These are phyloP conservation scores for Gobiocypris rarus DNA, from an alignment of 2,113 vertebrate species.

Conservation along the genomic window DNA sequence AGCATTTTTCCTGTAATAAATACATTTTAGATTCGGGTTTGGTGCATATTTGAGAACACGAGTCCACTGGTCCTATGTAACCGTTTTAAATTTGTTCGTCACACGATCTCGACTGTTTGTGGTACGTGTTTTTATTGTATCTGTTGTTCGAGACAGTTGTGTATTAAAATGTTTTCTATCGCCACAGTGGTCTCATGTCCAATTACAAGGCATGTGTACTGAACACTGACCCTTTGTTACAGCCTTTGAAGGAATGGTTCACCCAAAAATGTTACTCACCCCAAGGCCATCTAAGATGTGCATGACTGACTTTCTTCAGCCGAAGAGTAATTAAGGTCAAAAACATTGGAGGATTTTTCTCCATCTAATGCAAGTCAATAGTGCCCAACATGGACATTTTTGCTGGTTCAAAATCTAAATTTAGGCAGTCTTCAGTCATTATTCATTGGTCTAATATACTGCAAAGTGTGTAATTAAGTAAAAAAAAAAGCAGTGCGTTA, in stretches of 20 bases:
- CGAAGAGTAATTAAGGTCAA: too few relatives aligned
- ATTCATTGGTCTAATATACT: too few relatives aligned
- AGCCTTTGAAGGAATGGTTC: not conserved
- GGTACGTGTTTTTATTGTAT: conserved; percentile 74
- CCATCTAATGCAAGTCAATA: too few relatives aligned
- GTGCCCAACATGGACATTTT: too few relatives aligned
- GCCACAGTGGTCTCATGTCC: conserved; percentile 50
- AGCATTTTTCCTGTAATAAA: conserved; percentile 67
- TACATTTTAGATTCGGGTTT: conserved; percentile 63
- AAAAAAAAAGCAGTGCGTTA: too few relatives aligned
- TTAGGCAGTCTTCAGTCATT: too few relatives aligned
- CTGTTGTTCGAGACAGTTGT: conserved; percentile 78
- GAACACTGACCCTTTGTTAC: not conserved
- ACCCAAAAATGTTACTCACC: too few relatives aligned
- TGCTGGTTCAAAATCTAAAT: too few relatives aligned
- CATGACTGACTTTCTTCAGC: not conserved
- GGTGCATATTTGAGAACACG: conserved; percentile 49
- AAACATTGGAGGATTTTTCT: too few relatives aligned
- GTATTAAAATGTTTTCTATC: conserved; percentile 85
- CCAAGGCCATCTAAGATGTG: too few relatives aligned
- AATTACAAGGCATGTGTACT: conserved; percentile 13
- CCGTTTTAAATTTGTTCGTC: conserved; percentile 62
- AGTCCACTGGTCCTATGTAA: conserved; percentile 61
- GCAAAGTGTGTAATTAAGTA: too few relatives aligned
- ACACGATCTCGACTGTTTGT: conserved; percentile 64